Evolutionary conservation across 2,113 vertebrate species (phyloP).

Genomic region (Hyperoodon ampullatus): DNA sequence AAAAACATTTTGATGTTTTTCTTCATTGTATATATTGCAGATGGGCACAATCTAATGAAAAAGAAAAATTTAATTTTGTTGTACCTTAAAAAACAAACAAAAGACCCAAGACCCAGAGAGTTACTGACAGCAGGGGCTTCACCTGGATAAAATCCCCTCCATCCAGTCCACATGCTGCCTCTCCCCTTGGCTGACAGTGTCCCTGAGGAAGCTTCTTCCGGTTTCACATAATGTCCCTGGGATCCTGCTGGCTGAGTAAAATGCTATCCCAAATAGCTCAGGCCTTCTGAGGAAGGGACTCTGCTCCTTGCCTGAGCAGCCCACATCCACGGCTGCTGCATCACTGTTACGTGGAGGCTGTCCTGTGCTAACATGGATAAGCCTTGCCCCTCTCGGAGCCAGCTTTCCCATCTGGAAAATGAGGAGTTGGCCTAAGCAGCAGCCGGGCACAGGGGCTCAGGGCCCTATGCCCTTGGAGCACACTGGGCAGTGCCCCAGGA

Average conservation of each 20-base stretch:
- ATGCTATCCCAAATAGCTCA: slow-evolving; percentile 2
- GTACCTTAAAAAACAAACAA: neutral
- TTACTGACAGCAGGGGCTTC: neutral
- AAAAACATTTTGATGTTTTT: neutral
- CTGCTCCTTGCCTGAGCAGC: neutral
- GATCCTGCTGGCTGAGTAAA: neutral
- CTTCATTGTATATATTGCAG: neutral
- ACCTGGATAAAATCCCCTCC: neutral
- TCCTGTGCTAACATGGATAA: neutral
- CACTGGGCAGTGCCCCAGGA: neutral
- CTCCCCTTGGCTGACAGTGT: neutral
- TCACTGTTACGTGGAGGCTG: neutral
- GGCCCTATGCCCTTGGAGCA: neutral
- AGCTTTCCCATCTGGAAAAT: neutral
- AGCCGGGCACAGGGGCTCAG: neutral
- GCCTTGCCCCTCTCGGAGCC: neutral
- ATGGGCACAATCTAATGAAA: neutral
- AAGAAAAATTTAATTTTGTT: neutral
- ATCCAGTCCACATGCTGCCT: neutral
- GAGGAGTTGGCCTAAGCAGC: neutral
- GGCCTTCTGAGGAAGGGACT: slow-evolving; percentile 23
- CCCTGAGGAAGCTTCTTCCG: neutral
- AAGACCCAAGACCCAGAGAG: neutral
- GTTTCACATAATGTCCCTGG: neutral
- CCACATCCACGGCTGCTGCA: neutral